Conservation (phyloP, 2,113 vertebrate species). For the Danio rerio region DNA sequence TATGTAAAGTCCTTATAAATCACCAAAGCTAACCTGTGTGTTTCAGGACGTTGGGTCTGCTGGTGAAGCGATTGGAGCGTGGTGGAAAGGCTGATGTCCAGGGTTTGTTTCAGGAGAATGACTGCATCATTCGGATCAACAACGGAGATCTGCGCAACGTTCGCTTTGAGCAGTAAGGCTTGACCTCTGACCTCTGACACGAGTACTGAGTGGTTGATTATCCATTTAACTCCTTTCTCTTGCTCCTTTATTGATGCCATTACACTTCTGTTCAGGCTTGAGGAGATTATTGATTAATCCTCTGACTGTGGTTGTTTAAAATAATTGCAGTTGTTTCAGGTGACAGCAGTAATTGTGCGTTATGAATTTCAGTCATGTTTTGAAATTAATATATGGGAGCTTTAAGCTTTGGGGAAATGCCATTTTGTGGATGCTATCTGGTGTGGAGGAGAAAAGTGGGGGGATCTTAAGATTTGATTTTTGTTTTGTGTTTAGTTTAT, state of each 20-base stretch:
- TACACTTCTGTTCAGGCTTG: background rate
- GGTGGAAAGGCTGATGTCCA: conserved; percentile 94
- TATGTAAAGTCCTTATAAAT: too few species aligned
- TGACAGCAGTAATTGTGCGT: too few species aligned
- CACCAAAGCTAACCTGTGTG: conserved; percentile 54
- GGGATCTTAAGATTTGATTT: too few species aligned
- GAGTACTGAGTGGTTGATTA: background rate
- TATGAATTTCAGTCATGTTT: too few species aligned
- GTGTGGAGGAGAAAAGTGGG: too few species aligned
- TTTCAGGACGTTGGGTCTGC: conserved; percentile 91
- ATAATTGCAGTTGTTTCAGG: too few species aligned
- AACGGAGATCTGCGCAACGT: conserved; percentile 90
- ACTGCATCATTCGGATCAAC: conserved; percentile 95
- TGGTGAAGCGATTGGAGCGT: conserved; percentile 92
- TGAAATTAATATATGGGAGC: too few species aligned
- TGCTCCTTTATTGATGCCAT: background rate
- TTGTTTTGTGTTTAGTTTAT: too few species aligned
- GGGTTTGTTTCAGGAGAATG: conserved; percentile 92
- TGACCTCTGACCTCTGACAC: background rate
- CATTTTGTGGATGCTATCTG: too few species aligned
- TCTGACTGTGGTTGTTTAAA: too few species aligned
- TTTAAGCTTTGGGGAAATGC: too few species aligned
- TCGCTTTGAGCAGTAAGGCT: conserved; percentile 95
- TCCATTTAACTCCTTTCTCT: background rate
- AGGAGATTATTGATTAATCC: background rate